Conservation (phyloP, 2,797 vertebrate species). For the Acanthis flammea region DNA sequence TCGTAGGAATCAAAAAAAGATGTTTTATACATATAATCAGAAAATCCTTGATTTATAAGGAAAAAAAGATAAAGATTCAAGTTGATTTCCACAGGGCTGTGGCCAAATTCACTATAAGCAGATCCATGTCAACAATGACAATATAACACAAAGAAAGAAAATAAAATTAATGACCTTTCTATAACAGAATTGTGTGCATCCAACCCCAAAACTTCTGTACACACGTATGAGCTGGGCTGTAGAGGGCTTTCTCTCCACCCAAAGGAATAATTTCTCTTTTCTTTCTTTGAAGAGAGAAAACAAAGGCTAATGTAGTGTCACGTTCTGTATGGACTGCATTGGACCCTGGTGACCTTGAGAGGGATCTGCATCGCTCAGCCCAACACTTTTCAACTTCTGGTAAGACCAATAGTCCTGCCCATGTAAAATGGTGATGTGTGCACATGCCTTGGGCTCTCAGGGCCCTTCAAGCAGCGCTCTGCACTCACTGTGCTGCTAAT, state of each 20-base stretch:
- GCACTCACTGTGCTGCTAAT: rapidly evolving
- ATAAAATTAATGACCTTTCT: rapidly evolving
- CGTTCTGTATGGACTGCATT: not conserved
- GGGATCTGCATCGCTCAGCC: not conserved
- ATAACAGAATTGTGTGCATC: rapidly evolving
- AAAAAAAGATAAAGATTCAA: not conserved
- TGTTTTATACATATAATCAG: not conserved
- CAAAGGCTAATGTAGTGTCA: not conserved
- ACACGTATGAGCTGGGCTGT: rapidly evolving
- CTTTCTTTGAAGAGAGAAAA: not conserved
- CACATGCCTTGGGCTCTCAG: not conserved
- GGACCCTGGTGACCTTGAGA: not conserved
- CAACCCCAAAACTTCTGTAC: not conserved
- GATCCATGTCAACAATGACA: not conserved
- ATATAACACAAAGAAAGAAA: not conserved
- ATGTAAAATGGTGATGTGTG: not conserved
- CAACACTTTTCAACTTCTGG: not conserved
- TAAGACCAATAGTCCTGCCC: not conserved
- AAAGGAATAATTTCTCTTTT: not conserved
- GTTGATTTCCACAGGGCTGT: not conserved
- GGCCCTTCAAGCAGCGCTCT: not conserved
- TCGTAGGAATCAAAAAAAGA: not conserved
- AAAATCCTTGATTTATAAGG: not conserved
- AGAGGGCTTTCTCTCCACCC: not conserved
- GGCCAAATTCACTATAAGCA: not conserved